Base-by-base conservation (phyloP, 2,797 vertebrate species). In the Smutsia temminckii region DNA sequence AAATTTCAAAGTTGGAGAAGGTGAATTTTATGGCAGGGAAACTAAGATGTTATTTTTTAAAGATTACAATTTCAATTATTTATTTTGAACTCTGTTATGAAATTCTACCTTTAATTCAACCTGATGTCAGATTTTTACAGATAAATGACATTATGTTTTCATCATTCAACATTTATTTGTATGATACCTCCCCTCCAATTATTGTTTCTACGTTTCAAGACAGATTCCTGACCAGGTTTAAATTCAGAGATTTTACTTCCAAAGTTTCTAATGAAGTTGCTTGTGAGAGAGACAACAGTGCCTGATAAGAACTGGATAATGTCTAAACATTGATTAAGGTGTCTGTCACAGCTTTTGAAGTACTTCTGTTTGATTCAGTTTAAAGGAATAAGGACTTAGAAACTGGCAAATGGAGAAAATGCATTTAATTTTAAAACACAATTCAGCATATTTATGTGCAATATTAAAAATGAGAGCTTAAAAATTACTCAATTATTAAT, bases 231-330 rank as follows among this genome's bases (percentile, higher is more conserved):
- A 71, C 86, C 55, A 86, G 78, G 57, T n/a, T 88, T 37, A 77
- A 97, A 72, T 42, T 86, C 59, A 85, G 83, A 49, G 59, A 74
- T 34, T 68, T 96, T 86, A 53, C 78, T 94, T 75, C 89, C 91
- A 95, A 94, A 89, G 59, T 59, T 53, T 88, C 84, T 94, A 95
- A 97, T 93, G 87, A 97, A 96, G 97, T 97, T 94, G 90, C 66
- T 42, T 74, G 51, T 89, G 69, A 97, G 57, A 53, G 93, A 2
- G 53, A 93, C 79, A 87, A 29, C 51, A 95, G 61, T 49, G 37
- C 6, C 55, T 92, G 66, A 85, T 92, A 61, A 25, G 84, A 85
- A 51, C 29, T 72, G 81, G 85, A 29, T 92, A 53, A 81, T 92
- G 77, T 77, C 83, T 95, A 59, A 95, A 95, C 59, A 94, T 85